A percentile compares a stretch with the other conserved stretches of the same genome.
These are phyloP conservation scores for Laticauda laticaudata DNA, from an alignment of 2,113 vertebrate species.

Conservation along the genomic window DNA sequence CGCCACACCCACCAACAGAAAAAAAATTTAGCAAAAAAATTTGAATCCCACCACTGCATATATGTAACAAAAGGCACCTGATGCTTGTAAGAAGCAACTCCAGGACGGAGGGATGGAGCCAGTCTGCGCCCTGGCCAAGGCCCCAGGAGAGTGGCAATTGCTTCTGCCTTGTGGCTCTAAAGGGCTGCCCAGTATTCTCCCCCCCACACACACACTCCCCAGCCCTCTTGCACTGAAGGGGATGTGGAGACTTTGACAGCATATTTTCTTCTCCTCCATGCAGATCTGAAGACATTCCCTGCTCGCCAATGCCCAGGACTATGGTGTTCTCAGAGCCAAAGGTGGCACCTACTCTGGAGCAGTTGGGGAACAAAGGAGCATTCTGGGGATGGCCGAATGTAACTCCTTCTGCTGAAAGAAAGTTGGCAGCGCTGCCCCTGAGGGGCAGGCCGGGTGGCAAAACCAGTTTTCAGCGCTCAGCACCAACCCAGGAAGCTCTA, in stretches of 20 bases:
- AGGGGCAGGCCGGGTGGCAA: not conserved
- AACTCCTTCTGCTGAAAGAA: not conserved
- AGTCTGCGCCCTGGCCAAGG: not conserved
- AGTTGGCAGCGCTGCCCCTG: not conserved
- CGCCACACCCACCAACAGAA: too few relatives aligned
- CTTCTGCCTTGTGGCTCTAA: not conserved
- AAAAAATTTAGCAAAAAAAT: too few relatives aligned
- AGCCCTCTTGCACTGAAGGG: not conserved
- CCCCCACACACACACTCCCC: fast-evolving
- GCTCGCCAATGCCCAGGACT: not conserved
- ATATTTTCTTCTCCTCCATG: not conserved
- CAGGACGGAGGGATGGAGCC: not conserved
- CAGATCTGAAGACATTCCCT: not conserved
- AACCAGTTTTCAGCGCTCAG: not conserved
- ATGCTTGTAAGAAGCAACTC: not conserved
- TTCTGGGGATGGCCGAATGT: not conserved
- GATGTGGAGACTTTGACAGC: not conserved
- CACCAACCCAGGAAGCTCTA: not conserved
- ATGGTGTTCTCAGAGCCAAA: not conserved
- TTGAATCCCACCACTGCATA: too few relatives aligned
- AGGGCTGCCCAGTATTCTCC: not conserved
- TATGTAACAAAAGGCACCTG: too few relatives aligned
- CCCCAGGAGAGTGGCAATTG: not conserved
- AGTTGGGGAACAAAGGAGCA: not conserved
- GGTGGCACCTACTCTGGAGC: not conserved